A percentile compares a stretch with the other conserved stretches of the same genome.
phyloP scores from a whole-genome alignment of 2,113 vertebrate genomes.

The Lycaon pictus region DNA sequence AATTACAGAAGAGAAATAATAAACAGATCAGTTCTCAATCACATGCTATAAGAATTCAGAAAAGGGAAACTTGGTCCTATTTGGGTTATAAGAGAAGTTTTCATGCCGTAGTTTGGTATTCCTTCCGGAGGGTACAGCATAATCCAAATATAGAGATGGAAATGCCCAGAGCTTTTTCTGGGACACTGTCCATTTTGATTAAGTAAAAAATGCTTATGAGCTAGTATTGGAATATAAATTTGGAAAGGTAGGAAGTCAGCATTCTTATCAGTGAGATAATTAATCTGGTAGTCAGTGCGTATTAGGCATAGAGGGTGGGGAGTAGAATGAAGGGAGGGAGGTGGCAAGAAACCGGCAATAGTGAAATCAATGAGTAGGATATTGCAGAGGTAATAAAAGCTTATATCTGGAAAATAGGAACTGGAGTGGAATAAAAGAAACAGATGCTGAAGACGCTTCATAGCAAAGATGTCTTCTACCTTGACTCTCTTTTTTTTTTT shows the following conservation, averaged over 20 bases:
- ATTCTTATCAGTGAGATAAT: background rate
- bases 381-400: background rate
- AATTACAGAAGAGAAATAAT: conserved; percentile 4
- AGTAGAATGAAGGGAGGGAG: background rate
- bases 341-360: too few relatives aligned
- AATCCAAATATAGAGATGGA: background rate
- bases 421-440: background rate
- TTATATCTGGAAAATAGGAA: background rate
- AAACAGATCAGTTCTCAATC: background rate
- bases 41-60: background rate
- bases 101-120: background rate
- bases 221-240: background rate
- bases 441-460: background rate
- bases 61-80: background rate
- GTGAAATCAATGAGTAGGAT: background rate
- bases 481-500: background rate
- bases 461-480: rapidly evolving
- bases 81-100: background rate
- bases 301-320: background rate
- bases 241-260: background rate
- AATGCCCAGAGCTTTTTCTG: background rate
- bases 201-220: background rate
- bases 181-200: background rate
- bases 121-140: background rate
- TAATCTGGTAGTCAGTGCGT: background rate